Evolutionary conservation across 2,797 vertebrate genomes (phyloP), one percentile per base, ranked within the genome.

Genomic region (Characodon lateralis): DNA sequence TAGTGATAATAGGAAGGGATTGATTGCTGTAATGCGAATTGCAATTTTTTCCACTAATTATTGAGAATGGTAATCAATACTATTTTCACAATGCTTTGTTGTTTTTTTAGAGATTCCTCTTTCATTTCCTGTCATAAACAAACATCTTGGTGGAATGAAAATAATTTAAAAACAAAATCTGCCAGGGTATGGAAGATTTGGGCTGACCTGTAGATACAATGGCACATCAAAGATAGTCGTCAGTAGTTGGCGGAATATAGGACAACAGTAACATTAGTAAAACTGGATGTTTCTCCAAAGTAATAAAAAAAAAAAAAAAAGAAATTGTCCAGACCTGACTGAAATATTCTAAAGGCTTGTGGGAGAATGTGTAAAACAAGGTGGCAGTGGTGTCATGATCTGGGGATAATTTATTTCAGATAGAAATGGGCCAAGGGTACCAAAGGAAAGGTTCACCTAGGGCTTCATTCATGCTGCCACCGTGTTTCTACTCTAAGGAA

Each of bases 401-500:
- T 69, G 41, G 9, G 13, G 39, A 26, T 69, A 3, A 69, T 69
- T 14, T 46, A n/a, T 13, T 3, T n/a, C 1, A 3, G 24, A 16
- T 41, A 12, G 24, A 14, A n/a, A 12, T 41, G 39, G 63, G 65
- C 41, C 13, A 43, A 43, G 20, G 20, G 39, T 22, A n/a, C 65
- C 43, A 39, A 68, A 68, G 39, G 65, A 68, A 10, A 6, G 22
- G 65, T 68, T n/a, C 5, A 16, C n/a, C 66, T 10, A 46, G 66
- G 41, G 66, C 39, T 69, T 46, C 43, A 46, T 69, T 46, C 43
- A 69, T 69, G 66, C 41, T 46, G 65, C 10, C 65, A 46, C 13
- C 61, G 28, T 65, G 55, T 31, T 51, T 50, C 39, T 70, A 70
- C 35, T 81, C 51, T 13, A 14, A 74, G 50, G 65, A 73, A 74